Percentiles rank a stretch among this genome's conserved stretches.
phyloP scores from a whole-genome alignment of 1,140 invertebrate species.

The Saxidomus purpurata region DNA sequence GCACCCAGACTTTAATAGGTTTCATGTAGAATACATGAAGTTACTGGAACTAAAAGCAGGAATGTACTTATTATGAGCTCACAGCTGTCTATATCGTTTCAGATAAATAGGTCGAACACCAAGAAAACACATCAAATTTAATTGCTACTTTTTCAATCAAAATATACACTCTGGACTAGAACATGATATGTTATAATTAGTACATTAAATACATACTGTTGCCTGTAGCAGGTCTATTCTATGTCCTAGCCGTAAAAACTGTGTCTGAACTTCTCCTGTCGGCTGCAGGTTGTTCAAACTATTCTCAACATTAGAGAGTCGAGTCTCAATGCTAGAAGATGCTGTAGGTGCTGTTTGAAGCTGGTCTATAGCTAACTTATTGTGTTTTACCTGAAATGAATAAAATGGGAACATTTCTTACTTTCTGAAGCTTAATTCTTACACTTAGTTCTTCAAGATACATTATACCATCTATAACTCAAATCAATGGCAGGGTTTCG shows the following conservation, averaged over 20 bases:
- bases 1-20: too few relatives aligned
- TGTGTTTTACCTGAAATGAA: constrained; percentile 70
- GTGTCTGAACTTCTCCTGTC: constrained; percentile 71
- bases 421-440: not conserved
- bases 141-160: too few relatives aligned
- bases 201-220: constrained; percentile 59
- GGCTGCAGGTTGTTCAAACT: constrained; percentile 76
- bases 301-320: constrained; percentile 63
- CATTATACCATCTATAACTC: not conserved
- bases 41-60: too few relatives aligned
- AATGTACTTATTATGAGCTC: too few relatives aligned
- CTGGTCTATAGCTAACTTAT: constrained; percentile 73
- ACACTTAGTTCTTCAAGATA: not conserved
- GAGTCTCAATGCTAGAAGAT: constrained; percentile 64
- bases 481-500: not conserved
- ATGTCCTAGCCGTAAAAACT: constrained; percentile 51
- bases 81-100: too few relatives aligned
- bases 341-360: constrained; percentile 70
- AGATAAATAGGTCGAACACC: too few relatives aligned
- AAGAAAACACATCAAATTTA: too few relatives aligned
- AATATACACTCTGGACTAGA: too few relatives aligned
- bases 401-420: not conserved
- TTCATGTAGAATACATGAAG: too few relatives aligned
- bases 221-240: constrained; percentile 55
- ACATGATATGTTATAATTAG: too few relatives aligned